Evolutionary conservation across 2,888 invertebrate genomes (phyloP), one percentile per base, ranked within the genome.

Genomic region (Macroteleia sp.): DNA sequence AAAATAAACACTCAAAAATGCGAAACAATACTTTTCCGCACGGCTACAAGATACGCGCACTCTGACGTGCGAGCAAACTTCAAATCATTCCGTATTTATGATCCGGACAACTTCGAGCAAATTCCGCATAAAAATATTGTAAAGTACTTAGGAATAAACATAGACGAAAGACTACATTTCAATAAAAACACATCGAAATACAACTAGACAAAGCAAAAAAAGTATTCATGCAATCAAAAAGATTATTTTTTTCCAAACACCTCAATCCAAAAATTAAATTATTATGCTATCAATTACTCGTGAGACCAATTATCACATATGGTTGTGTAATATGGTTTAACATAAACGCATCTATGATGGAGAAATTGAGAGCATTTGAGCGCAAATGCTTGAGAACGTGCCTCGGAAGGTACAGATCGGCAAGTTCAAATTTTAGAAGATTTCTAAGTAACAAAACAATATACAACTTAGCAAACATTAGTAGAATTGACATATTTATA

Each of bases 1-100:
- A 83, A 77, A 70, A 77, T 79, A 19, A 83, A 81, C 22, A 34
- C 54, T 0, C 9, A 9, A 9, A 71, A 71, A 30, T 62, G 71
- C 30, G 67, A 67, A 46, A 46, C 54, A 22, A 57, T 70, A 1
- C 22, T 52, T 3, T 22, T 79, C 8, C 19, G 19, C n/a, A 42
- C 14, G 34, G 46, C 46, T 0, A 62, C 36, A 1, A 48, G 36
- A 8, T 8, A 25, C 3, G 32, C 61, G 5, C 2, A 36, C 36
- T 2, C 0, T 20, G 14, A 54, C 14, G 22, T 54, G 1, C 19
- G 14, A 54, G 20, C 20, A 9, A 22, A 54, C 14, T 36, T 20
- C 9, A 54, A 36, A 54, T n/a, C 3, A 20, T 54, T 54, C 10
- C 2, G 0, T 14, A 34, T 54, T 0, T 14, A 9, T 20, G 36